phyloP scores from a whole-genome alignment of 2,797 vertebrate genomes.

The Neostethus bicornis region DNA sequence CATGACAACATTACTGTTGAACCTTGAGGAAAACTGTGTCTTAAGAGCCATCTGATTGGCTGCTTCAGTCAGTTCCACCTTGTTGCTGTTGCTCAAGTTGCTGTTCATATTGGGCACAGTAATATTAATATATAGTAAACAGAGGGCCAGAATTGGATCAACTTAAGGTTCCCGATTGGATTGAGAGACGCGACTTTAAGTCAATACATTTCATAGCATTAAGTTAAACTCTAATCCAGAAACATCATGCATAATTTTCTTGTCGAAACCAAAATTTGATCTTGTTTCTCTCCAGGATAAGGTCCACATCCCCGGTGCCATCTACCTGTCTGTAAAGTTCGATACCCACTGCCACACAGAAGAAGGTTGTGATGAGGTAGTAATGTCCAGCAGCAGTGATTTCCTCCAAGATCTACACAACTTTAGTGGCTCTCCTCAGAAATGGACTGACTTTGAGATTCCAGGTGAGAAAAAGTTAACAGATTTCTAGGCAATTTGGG shows the following conservation, averaged over 20 bases:
- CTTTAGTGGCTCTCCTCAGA: constrained; percentile 94
- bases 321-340: constrained; percentile 96
- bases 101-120: too few species aligned
- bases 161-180: too few species aligned
- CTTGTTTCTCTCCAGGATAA: constrained; percentile 83
- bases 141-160: too few species aligned
- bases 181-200: too few species aligned
- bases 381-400: constrained; percentile 92
- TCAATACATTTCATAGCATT: background rate
- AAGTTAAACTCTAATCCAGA: background rate
- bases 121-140: too few species aligned
- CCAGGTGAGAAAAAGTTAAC: constrained; percentile 82
- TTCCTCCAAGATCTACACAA: constrained; percentile 94
- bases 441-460: constrained; percentile 96
- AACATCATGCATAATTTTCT: background rate
- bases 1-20: too few species aligned
- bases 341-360: constrained; percentile 94
- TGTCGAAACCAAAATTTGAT: background rate
- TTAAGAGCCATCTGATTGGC: too few species aligned
- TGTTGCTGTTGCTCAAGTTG: too few species aligned
- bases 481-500: background rate
- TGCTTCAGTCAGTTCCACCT: too few species aligned
- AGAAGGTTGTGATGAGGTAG: constrained; percentile 95
- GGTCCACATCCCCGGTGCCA: constrained; percentile 96
- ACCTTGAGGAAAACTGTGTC: too few species aligned